phyloP scores from a whole-genome alignment of 2,797 vertebrate genomes.

The Cynopterus sphinx region DNA sequence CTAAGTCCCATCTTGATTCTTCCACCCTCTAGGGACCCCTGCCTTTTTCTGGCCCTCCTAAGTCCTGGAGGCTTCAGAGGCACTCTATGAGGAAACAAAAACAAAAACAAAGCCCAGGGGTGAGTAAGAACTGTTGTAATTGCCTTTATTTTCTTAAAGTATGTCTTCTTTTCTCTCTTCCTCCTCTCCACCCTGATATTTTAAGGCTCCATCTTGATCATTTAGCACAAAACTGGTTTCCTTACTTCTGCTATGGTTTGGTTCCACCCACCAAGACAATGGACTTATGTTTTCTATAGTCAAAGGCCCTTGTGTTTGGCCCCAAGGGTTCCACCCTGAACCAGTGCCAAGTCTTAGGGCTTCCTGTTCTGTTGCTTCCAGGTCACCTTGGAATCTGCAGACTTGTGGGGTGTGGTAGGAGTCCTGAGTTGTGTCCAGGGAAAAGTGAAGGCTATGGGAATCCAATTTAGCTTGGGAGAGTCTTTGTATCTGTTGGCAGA shows the following conservation, averaged over 20 bases:
- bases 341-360: not conserved
- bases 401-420: not conserved
- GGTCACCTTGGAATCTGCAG: not conserved
- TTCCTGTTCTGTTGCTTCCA: slow-evolving; percentile 40
- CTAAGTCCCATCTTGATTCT: not conserved
- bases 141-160: slow-evolving; percentile 28
- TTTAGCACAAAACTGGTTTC: slow-evolving; percentile 55
- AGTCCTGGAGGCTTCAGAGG: not conserved
- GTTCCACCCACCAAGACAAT: slow-evolving; percentile 68
- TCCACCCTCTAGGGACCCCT: not conserved
- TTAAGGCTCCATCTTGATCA: slow-evolving; percentile 32
- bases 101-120: not conserved
- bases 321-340: slow-evolving; percentile 2
- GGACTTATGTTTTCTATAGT: slow-evolving; percentile 42
- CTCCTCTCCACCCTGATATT: not conserved
- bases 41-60: not conserved
- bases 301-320: slow-evolving; percentile 68
- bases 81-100: not conserved
- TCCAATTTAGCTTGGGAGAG: not conserved
- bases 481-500: not conserved
- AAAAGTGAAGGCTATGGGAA: not conserved
- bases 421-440: not conserved
- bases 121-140: not conserved
- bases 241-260: slow-evolving; percentile 8
- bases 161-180: not conserved